A percentile compares a stretch with the other conserved stretches of the same genome.
Evolutionary conservation across 2,888 invertebrate genomes (phyloP).

Genomic region (Phaonia tiefii): DNA sequence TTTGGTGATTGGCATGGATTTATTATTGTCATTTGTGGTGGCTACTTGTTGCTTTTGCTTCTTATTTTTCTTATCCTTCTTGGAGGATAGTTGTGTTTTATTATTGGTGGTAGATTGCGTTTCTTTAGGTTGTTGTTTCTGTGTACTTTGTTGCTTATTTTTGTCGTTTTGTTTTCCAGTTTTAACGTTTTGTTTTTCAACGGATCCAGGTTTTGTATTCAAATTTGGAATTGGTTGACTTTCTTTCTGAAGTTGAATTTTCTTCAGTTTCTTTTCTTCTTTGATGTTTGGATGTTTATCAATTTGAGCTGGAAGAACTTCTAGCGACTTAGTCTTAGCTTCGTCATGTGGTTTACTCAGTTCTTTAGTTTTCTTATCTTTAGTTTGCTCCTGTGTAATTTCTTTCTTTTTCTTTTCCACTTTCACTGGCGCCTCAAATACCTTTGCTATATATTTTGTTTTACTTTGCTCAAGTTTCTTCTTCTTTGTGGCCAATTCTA

Average conservation of each 20-base stretch:
- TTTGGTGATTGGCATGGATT: neutral
- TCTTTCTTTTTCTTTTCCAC: constrained; percentile 70
- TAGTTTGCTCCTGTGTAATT: neutral
- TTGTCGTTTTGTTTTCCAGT: constrained; percentile 23
- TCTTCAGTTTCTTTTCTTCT: neutral
- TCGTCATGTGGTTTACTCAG: no score
- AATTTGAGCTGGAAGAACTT: neutral
- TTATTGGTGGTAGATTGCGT: neutral
- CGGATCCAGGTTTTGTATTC: neutral
- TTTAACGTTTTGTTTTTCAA: neutral
- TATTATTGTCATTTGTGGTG: neutral
- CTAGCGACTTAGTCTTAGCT: neutral
- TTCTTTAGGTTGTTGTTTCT: neutral
- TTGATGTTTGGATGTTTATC: neutral
- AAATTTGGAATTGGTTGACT: no score
- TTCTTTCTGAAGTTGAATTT: neutral
- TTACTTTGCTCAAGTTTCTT: constrained; percentile 75
- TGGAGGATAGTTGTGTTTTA: neutral
- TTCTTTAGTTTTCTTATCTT: neutral
- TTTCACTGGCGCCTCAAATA: constrained; percentile 78
- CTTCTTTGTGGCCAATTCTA: constrained; percentile 76
- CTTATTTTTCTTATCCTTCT: constrained; percentile 11
- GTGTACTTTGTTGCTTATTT: constrained; percentile 10
- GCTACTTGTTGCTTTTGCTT: constrained; percentile 15
- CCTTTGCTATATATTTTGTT: constrained; percentile 78